phyloP scores from a whole-genome alignment of 2,888 invertebrate genomes.

The Taenaris catops region DNA sequence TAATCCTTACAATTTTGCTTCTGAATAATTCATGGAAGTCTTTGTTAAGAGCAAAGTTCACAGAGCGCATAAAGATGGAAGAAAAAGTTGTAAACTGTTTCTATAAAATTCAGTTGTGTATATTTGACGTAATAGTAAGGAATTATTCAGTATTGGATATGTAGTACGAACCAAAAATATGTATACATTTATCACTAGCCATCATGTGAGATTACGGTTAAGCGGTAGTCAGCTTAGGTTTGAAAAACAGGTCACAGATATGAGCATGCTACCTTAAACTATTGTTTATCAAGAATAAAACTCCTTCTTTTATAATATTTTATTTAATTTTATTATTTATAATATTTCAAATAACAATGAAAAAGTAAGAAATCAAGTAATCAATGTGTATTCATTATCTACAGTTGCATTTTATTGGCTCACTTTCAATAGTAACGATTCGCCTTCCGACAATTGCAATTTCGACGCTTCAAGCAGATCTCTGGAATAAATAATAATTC shows the following conservation, averaged over 20 bases:
- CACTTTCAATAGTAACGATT: constrained; percentile 60
- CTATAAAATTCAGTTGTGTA: not conserved
- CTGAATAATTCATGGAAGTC: constrained; percentile 3
- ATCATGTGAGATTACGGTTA: too few relatives aligned
- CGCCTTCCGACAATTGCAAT: constrained; percentile 48
- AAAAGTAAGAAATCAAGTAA: too few relatives aligned
- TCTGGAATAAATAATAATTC: constrained; percentile 46
- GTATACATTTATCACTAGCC: too few relatives aligned
- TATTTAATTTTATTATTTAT: not conserved
- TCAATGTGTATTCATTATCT: not conserved
- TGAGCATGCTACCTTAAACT: too few relatives aligned
- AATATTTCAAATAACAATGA: too few relatives aligned
- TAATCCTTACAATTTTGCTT: not conserved
- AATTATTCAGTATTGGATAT: too few relatives aligned
- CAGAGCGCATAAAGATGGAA: not conserved
- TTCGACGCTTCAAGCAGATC: constrained; percentile 42
- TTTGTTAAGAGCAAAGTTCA: not conserved
- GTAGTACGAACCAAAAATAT: too few relatives aligned
- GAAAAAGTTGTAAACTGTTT: not conserved
- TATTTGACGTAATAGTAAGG: too few relatives aligned
- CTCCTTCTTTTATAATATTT: too few relatives aligned
- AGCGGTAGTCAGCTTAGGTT: too few relatives aligned
- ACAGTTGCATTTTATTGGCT: constrained; percentile 22
- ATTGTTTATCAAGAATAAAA: too few relatives aligned
- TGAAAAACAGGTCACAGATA: too few relatives aligned